Conservation (phyloP, 2,797 vertebrate genomes). For the Bradypus variegatus region DNA sequence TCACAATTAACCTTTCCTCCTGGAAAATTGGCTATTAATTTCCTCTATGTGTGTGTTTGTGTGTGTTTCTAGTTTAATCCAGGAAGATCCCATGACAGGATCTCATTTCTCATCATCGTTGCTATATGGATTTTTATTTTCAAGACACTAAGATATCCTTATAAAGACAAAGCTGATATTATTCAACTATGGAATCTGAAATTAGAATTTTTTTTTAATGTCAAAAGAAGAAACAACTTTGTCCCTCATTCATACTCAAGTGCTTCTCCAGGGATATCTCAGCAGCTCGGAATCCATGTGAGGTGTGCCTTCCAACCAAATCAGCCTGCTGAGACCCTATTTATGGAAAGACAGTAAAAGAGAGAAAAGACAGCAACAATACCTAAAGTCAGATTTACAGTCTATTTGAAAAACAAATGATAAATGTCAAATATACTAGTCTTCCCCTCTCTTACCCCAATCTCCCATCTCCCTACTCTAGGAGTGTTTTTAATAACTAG, state of each 20-base stretch:
- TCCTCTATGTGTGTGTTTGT: background rate
- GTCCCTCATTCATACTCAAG: background rate
- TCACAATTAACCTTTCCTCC: conserved; percentile 18
- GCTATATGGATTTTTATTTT: background rate
- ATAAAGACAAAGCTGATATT: background rate
- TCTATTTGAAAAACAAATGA: background rate
- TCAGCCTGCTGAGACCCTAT: background rate
- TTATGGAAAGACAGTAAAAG: background rate
- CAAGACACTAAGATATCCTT: background rate
- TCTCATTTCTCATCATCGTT: conserved; percentile 7
- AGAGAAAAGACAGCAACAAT: background rate
- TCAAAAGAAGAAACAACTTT: conserved; percentile 2
- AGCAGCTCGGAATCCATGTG: background rate
- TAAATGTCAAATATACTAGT: background rate
- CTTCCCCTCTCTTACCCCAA: background rate
- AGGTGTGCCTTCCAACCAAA: background rate
- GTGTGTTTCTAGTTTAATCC: background rate
- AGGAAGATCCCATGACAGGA: background rate
- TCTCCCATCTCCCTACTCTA: background rate
- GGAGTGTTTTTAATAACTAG: background rate
- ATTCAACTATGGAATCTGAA: background rate
- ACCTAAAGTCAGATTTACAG: background rate
- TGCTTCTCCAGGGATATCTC: background rate
- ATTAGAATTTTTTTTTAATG: background rate
- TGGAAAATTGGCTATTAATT: background rate